Percentiles rank a stretch among this genome's conserved stretches.
phyloP scores from a whole-genome alignment of 2,113 vertebrate species.

The Trematocara stigmaticum region DNA sequence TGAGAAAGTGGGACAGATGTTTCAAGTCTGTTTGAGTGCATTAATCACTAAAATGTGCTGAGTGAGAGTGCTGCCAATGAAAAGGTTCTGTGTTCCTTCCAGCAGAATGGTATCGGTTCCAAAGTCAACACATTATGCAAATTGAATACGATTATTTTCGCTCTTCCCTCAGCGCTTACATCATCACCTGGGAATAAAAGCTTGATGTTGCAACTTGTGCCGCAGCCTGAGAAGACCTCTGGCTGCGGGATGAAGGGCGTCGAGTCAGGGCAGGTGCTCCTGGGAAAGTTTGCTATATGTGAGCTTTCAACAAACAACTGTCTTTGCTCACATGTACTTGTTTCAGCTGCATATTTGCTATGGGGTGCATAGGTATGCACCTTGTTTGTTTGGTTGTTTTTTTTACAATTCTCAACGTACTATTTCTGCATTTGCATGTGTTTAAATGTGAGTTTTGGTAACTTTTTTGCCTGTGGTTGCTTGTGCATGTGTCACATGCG shows the following conservation, averaged over 20 bases:
- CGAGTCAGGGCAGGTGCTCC: conserved; percentile 26
- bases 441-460: neutral
- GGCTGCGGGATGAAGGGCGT: neutral
- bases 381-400: neutral
- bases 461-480: neutral
- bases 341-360: neutral
- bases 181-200: conserved; percentile 61
- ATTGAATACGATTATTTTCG: conserved; percentile 60
- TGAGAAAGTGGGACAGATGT: conserved; percentile 57
- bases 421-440: neutral
- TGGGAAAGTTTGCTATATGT: neutral
- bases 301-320: neutral
- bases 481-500: neutral
- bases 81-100: conserved; percentile 34
- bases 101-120: conserved; percentile 48
- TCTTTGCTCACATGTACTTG: neutral
- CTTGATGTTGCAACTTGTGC: conserved; percentile 17
- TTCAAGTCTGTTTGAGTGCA: conserved; percentile 43
- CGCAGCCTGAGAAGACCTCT: conserved; percentile 19
- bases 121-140: conserved; percentile 73
- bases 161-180: conserved; percentile 57
- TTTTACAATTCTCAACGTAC: neutral
- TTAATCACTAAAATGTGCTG: conserved; percentile 67
- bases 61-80: conserved; percentile 49
- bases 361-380: neutral